Evolutionary conservation across 53 echinoderm and acorn worm species (phyloP).

Genomic region (Mesocentrotus franciscanus): DNA sequence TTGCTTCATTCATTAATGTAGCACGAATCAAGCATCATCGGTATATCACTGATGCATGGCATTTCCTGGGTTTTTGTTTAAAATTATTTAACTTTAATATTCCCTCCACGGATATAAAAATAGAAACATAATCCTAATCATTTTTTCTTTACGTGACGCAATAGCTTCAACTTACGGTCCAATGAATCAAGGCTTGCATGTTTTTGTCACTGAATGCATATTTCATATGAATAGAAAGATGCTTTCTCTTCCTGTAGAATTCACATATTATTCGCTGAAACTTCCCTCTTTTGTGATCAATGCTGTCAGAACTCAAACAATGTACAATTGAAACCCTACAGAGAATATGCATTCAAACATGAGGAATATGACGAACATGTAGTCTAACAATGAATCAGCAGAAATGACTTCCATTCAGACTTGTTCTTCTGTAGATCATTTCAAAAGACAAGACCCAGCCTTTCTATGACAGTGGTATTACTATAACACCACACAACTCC

Average conservation of each 20-base stretch:
- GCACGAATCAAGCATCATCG: neutral
- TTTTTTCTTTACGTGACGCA: neutral
- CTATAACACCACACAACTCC: neutral
- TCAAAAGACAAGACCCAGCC: too few relatives aligned
- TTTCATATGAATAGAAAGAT: neutral
- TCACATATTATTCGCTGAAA: neutral
- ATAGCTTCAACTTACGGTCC: neutral
- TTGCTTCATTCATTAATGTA: slow-evolving; percentile 21
- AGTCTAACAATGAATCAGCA: neutral
- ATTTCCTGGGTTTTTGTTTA: neutral
- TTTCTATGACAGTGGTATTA: too few relatives aligned
- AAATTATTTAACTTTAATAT: neutral
- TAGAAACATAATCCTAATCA: neutral
- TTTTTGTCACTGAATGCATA: neutral
- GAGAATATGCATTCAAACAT: neutral
- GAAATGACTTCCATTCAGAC: neutral
- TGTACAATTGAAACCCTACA: neutral
- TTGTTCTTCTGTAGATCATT: neutral
- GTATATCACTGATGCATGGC: neutral
- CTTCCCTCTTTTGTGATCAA: neutral
- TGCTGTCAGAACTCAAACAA: neutral
- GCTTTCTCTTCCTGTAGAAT: neutral
- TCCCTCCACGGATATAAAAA: neutral
- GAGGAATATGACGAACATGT: neutral
- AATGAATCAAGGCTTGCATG: neutral